phyloP scores from a whole-genome alignment of 2,113 vertebrate genomes.

The Anser cygnoides region DNA sequence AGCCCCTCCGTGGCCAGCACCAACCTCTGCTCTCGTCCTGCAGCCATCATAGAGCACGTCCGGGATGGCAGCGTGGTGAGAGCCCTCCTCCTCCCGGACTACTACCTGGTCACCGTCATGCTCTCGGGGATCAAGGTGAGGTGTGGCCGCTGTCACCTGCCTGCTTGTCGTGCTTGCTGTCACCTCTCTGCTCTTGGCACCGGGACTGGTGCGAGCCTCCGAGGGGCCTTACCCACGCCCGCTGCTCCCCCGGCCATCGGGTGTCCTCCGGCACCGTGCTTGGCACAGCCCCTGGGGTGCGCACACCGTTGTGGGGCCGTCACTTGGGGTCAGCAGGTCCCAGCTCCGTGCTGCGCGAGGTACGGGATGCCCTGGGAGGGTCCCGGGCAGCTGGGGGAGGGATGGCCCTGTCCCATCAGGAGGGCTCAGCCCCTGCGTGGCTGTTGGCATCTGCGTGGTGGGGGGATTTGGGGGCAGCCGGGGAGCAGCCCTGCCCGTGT shows the following conservation, averaged over 20 bases:
- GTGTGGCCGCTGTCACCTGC: fast-evolving
- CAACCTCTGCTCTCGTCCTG: not conserved
- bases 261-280: not conserved
- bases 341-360: not conserved
- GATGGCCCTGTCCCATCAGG: too few species aligned
- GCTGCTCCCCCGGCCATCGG: not conserved
- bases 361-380: fast-evolving
- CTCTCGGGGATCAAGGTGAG: slow-evolving; percentile 97
- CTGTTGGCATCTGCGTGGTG: fast-evolving
- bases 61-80: slow-evolving; percentile 93
- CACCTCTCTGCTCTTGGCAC: not conserved
- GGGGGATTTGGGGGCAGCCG: fast-evolving
- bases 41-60: slow-evolving; percentile 97
- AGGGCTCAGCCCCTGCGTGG: not conserved
- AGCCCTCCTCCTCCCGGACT: slow-evolving; percentile 92
- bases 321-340: not conserved
- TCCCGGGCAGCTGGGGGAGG: not conserved
- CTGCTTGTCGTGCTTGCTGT: not conserved
- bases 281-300: not conserved
- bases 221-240: not conserved
- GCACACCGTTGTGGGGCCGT: fast-evolving
- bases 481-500: not conserved
- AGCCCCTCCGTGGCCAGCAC: not conserved
- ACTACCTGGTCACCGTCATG: slow-evolving; percentile 96
- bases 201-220: fast-evolving